Conservation (phyloP, 2,888 invertebrate species). For the Pristionchus fissidentatus region DNA sequence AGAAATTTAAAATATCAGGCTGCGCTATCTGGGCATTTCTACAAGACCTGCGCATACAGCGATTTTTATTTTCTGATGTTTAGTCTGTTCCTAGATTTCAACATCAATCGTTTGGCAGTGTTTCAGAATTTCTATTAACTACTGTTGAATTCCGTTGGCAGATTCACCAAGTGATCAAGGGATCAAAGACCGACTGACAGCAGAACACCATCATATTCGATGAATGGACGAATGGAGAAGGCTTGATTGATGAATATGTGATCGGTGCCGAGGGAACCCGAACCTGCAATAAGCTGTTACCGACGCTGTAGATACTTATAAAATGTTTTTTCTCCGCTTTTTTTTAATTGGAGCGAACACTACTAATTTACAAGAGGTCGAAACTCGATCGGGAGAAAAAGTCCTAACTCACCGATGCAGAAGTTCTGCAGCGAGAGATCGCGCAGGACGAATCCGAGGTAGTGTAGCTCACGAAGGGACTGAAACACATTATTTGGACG, state of each 20-base stretch:
- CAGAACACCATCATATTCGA: neutral
- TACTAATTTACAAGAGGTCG: neutral
- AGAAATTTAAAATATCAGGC: no score
- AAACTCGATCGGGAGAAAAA: neutral
- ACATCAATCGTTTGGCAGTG: no score
- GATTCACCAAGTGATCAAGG: no score
- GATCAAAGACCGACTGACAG: no score
- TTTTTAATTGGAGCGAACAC: neutral
- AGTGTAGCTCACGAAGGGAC: slow-evolving; percentile 14
- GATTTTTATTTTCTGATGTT: neutral
- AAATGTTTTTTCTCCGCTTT: neutral
- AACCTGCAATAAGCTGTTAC: neutral
- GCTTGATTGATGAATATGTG: slow-evolving; percentile 30
- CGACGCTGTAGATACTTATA: no score
- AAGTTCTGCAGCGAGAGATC: slow-evolving; percentile 19
- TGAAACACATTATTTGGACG: neutral
- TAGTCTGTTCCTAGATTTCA: neutral
- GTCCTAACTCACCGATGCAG: slow-evolving; percentile 11
- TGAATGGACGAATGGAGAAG: slow-evolving; percentile 3
- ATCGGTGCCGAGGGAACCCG: neutral
- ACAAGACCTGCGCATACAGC: no score
- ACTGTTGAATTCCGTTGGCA: no score
- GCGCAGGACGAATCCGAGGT: slow-evolving; percentile 39
- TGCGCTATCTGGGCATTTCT: no score
- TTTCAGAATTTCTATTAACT: no score